These are phyloP conservation scores for Stegophylla sp. DNA, from an alignment of 2,888 invertebrate genomes.

Conservation along the genomic window DNA sequence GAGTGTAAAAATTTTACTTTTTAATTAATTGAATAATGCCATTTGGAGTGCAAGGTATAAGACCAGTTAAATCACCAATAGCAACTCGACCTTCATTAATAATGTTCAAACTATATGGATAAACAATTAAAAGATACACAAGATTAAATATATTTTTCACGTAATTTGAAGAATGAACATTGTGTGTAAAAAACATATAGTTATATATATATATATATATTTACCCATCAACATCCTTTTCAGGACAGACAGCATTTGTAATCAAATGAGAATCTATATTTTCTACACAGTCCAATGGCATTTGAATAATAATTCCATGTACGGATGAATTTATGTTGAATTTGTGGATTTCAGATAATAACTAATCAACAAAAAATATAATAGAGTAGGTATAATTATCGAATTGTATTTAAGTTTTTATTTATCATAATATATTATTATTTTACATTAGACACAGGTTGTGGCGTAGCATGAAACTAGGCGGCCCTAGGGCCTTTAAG, in stretches of 20 bases:
- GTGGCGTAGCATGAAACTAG: too few relatives aligned
- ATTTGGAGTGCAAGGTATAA: constrained; percentile 95
- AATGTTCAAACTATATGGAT: constrained; percentile 75
- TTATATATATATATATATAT: constrained; percentile 7
- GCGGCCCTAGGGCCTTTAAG: too few relatives aligned
- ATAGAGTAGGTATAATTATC: too few relatives aligned
- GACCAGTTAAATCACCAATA: constrained; percentile 86
- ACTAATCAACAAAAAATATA: constrained; percentile 66
- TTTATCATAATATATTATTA: too few relatives aligned
- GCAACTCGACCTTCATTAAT: constrained; percentile 92
- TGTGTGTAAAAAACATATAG: too few relatives aligned
- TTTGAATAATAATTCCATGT: constrained; percentile 96
- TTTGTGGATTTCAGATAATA: constrained; percentile 73
- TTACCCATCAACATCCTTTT: constrained; percentile 96
- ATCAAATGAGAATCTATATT: constrained; percentile 85
- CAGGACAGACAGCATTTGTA: constrained; percentile 85
- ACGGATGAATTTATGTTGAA: constrained; percentile 84
- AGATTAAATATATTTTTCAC: too few relatives aligned
- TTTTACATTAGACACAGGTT: too few relatives aligned
- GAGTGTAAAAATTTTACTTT: constrained; percentile 67
- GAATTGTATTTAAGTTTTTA: too few relatives aligned
- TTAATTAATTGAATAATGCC: constrained; percentile 93
- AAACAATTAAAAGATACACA: too few relatives aligned
- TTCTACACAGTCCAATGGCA: constrained; percentile 86
- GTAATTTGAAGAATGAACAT: too few relatives aligned